These are phyloP conservation scores for Allolobophora icterica DNA, from an alignment of 2,888 invertebrate genomes.

Conservation along the genomic window DNA sequence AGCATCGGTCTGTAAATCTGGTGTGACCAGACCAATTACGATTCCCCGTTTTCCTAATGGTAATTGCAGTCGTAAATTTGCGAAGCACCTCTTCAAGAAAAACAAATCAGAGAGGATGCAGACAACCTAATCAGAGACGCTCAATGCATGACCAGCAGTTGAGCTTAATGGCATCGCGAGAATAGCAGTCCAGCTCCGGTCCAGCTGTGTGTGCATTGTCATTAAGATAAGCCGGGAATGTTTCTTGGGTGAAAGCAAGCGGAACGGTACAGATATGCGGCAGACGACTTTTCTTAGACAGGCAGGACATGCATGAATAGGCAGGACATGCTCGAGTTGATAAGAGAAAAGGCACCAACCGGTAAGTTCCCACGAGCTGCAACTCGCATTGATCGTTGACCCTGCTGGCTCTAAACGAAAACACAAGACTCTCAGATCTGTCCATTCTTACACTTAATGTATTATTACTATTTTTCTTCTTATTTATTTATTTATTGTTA, in stretches of 20 bases:
- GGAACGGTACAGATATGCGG: background rate
- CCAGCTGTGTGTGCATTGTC: background rate
- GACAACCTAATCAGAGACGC: background rate
- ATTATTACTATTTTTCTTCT: too few species aligned
- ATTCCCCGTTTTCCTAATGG: background rate
- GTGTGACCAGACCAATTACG: too few species aligned
- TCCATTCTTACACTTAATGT: too few species aligned
- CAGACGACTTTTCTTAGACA: background rate
- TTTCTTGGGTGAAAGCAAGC: background rate
- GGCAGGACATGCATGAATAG: background rate
- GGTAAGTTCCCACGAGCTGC: background rate
- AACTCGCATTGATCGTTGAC: background rate
- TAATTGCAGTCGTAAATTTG: background rate
- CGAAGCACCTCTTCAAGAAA: background rate
- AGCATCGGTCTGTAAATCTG: too few species aligned
- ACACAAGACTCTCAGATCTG: too few species aligned
- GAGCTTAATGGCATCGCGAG: background rate
- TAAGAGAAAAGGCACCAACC: background rate
- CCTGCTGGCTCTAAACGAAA: too few species aligned
- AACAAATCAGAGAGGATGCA: background rate
- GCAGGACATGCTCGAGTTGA: background rate
- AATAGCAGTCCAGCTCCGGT: background rate
- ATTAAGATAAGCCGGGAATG: background rate
- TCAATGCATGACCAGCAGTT: background rate
- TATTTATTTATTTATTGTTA: too few species aligned